phyloP scores from a whole-genome alignment of 2,888 invertebrate species.

The Pammene aurita region DNA sequence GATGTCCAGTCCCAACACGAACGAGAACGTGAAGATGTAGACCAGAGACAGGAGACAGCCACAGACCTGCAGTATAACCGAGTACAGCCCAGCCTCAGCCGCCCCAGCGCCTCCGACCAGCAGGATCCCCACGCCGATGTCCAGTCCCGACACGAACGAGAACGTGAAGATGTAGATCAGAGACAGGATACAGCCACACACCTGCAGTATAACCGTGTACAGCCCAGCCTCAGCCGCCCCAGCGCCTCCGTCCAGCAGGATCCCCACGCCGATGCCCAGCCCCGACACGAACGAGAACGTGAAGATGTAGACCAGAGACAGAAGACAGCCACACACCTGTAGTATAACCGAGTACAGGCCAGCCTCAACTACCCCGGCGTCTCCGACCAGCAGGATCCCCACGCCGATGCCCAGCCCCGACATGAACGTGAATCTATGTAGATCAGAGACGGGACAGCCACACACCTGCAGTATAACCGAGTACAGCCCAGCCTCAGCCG shows the following conservation, averaged over 20 bases:
- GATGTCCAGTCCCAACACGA: conserved; percentile 91
- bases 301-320: conserved; percentile 87
- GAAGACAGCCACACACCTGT: conserved; percentile 36
- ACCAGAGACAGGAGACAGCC: no score
- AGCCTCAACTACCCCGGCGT: conserved; percentile 58
- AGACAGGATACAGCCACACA: conserved; percentile 74
- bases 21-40: conserved; percentile 88
- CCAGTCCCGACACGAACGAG: conserved; percentile 91
- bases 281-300: conserved; percentile 92
- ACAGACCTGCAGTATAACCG: conserved; percentile 1
- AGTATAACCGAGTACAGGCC: neutral
- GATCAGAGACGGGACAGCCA: conserved; percentile 76
- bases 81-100: conserved; percentile 5
- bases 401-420: conserved; percentile 91
- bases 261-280: conserved; percentile 89
- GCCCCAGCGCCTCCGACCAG: conserved; percentile 84
- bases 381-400: conserved; percentile 86
- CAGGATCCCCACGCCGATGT: conserved; percentile 89
- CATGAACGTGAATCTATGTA: conserved; percentile 92
- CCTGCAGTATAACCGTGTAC: conserved; percentile 88
- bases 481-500: conserved; percentile 84
- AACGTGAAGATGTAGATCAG: conserved; percentile 89
- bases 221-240: conserved; percentile 84
- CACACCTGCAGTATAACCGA: conserved; percentile 88
- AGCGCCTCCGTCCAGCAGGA: conserved; percentile 84